phyloP scores from a whole-genome alignment of 2,797 vertebrate species.

The Oreochromis mossambicus region DNA sequence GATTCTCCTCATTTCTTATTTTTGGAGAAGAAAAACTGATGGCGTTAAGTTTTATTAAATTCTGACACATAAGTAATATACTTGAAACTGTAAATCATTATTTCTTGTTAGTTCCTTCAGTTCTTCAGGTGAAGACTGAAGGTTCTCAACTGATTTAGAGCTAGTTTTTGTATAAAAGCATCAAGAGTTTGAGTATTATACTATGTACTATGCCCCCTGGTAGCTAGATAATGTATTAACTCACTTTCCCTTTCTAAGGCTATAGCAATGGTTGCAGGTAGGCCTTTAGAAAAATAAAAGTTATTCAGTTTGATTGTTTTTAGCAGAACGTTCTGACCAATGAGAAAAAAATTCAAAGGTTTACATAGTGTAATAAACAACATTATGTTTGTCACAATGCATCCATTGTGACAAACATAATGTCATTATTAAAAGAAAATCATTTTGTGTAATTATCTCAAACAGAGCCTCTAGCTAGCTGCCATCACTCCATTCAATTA shows the following conservation, averaged over 20 bases:
- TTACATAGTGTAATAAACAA: neutral
- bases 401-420: no score
- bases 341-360: neutral
- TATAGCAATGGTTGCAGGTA: neutral
- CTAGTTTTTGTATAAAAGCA: neutral
- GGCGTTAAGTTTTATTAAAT: neutral
- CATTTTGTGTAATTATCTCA: neutral
- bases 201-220: neutral
- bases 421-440: neutral
- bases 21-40: neutral
- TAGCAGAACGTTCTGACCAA: neutral
- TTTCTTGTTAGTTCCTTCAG: neutral
- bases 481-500: neutral
- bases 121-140: neutral
- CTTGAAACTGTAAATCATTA: neutral
- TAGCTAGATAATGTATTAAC: neutral
- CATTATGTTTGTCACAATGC: neutral
- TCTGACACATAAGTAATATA: neutral
- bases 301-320: neutral
- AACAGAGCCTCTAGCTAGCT: neutral
- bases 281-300: neutral
- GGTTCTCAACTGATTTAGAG: neutral
- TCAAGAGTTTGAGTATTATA: neutral
- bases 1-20: neutral
- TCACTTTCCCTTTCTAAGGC: neutral